phyloP scores from a whole-genome alignment of 2,797 vertebrate genomes.

The Nasua narica region DNA sequence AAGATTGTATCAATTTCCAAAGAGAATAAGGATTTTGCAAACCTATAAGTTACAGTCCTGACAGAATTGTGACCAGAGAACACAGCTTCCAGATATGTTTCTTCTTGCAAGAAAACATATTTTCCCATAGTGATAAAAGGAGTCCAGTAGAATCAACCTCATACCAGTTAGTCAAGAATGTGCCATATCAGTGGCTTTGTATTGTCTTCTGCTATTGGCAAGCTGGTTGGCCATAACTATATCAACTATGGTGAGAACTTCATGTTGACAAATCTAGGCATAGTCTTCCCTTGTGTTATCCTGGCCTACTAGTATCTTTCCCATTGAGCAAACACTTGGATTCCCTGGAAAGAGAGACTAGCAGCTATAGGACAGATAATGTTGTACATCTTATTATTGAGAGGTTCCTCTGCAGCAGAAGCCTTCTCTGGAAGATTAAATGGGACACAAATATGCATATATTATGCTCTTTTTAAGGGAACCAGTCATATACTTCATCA shows the following conservation, averaged over 20 bases:
- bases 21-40: background rate
- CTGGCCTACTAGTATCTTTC: background rate
- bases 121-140: background rate
- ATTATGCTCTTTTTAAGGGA: background rate
- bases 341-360: background rate
- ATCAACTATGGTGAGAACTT: background rate
- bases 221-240: background rate
- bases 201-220: background rate
- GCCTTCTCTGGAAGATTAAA: background rate
- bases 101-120: background rate
- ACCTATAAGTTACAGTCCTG: background rate
- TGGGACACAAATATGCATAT: background rate
- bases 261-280: background rate
- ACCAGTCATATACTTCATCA: background rate
- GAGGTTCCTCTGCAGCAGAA: background rate
- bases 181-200: background rate
- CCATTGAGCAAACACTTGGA: background rate
- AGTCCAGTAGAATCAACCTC: background rate
- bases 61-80: background rate
- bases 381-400: background rate
- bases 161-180: background rate
- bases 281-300: background rate
- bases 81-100: background rate
- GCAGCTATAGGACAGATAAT: background rate
- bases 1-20: background rate